Conservation (phyloP, 2,113 vertebrate species). For the Centropristis striata region DNA sequence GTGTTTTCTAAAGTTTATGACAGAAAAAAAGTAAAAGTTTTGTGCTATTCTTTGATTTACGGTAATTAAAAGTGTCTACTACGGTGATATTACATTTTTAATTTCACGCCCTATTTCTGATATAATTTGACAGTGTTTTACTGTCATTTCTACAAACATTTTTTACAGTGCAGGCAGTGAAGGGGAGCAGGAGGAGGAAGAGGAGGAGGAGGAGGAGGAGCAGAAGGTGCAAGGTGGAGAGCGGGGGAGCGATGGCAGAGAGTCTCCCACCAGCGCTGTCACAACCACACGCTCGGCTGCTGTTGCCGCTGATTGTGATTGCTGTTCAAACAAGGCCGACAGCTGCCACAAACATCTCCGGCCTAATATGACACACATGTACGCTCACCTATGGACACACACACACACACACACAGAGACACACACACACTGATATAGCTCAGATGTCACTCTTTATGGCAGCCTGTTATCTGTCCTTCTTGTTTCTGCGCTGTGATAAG, state of each 20-base stretch:
- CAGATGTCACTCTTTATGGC: constrained; percentile 69
- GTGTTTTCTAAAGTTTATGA: too few species aligned
- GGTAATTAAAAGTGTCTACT: too few species aligned
- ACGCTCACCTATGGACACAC: constrained; percentile 50
- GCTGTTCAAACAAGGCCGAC: constrained; percentile 81
- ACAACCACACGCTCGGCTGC: constrained; percentile 74
- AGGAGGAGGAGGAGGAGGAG: constrained; percentile 3
- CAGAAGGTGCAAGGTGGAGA: constrained; percentile 21
- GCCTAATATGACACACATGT: constrained; percentile 59
- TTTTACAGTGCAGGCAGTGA: neutral
- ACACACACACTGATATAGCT: constrained; percentile 25
- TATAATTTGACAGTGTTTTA: too few species aligned
- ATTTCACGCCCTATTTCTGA: too few species aligned
- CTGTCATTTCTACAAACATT: too few species aligned
- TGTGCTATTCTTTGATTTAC: too few species aligned
- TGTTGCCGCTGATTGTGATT: constrained; percentile 77
- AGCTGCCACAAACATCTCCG: constrained; percentile 81
- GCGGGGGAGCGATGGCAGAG: neutral
- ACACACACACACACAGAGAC: constrained; percentile 28
- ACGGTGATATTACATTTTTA: too few species aligned
- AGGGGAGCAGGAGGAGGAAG: neutral
- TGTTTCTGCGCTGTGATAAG: constrained; percentile 58
- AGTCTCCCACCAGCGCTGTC: constrained; percentile 68
- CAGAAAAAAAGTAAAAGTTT: too few species aligned
- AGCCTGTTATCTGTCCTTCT: constrained; percentile 75